Evolutionary conservation across 2,888 invertebrate genomes (phyloP).

Genomic region (Cheilosia grossa): DNA sequence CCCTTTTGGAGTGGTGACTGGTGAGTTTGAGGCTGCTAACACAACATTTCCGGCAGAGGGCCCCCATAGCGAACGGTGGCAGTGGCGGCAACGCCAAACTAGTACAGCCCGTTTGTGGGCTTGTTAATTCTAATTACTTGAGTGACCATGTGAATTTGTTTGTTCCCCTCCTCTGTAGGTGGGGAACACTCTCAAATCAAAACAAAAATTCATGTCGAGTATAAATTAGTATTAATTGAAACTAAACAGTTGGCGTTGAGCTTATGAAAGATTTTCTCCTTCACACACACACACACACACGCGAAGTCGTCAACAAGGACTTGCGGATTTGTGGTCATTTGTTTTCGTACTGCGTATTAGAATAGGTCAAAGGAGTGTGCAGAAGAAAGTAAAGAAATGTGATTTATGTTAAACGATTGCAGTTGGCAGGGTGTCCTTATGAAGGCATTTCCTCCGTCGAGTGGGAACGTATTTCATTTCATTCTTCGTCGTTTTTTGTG

Average conservation of each 20-base stretch:
- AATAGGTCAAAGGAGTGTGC: slow-evolving; percentile 14
- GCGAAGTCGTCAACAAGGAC: slow-evolving; percentile 40
- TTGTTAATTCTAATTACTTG: slow-evolving; percentile 70
- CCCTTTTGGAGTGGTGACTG: slow-evolving; percentile 8
- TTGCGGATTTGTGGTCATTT: slow-evolving; percentile 22
- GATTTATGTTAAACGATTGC: slow-evolving; percentile 61
- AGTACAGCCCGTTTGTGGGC: slow-evolving; percentile 16
- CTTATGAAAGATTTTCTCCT: slow-evolving; percentile 43
- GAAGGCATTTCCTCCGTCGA: slow-evolving; percentile 31
- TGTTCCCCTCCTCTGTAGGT: neutral
- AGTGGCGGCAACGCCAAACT: neutral
- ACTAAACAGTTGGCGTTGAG: slow-evolving; percentile 67
- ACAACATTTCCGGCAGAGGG: slow-evolving; percentile 47
- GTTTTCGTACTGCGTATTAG: neutral
- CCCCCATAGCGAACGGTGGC: neutral
- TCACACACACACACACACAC: neutral
- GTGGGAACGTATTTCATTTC: slow-evolving; percentile 29
- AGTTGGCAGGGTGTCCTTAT: slow-evolving; percentile 24
- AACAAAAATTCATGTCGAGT: slow-evolving; percentile 33
- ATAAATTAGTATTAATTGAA: slow-evolving; percentile 70
- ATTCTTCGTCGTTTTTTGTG: neutral
- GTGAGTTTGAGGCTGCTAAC: slow-evolving; percentile 27
- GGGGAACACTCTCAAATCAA: slow-evolving; percentile 41
- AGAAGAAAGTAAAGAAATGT: slow-evolving; percentile 25
- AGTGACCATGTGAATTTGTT: slow-evolving; percentile 11